phyloP scores from a whole-genome alignment of 2,888 invertebrate species.

The Frankliniella fusca region DNA sequence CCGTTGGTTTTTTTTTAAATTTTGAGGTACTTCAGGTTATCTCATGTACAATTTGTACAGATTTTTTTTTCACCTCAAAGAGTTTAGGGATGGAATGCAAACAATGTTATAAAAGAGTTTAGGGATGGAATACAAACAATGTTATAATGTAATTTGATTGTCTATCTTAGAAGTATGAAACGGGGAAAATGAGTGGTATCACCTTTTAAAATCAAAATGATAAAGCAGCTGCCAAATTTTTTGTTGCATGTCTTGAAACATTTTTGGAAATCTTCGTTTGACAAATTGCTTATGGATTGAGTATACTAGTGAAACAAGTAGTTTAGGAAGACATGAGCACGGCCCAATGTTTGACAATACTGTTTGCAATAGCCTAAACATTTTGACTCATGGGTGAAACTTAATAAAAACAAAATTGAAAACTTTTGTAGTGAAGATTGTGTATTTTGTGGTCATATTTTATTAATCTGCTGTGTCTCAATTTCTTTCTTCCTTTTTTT shows the following conservation, averaged over 20 bases:
- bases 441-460: slow-evolving; percentile 11
- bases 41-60: background rate
- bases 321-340: background rate
- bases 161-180: background rate
- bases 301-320: background rate
- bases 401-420: background rate
- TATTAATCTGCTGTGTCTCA: background rate
- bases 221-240: background rate
- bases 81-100: background rate
- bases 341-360: slow-evolving; percentile 8
- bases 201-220: background rate
- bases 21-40: background rate
- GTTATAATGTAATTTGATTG: background rate
- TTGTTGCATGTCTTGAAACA: background rate
- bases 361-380: background rate
- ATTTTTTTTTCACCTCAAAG: background rate
- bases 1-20: background rate
- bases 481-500: background rate
- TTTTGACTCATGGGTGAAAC: background rate
- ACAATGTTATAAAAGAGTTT: background rate
- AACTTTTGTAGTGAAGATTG: background rate
- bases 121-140: background rate
- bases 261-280: background rate
- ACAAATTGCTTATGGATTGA: background rate
- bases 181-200: background rate